Conservation (phyloP, 2,113 vertebrate species). For the Channa argus region DNA sequence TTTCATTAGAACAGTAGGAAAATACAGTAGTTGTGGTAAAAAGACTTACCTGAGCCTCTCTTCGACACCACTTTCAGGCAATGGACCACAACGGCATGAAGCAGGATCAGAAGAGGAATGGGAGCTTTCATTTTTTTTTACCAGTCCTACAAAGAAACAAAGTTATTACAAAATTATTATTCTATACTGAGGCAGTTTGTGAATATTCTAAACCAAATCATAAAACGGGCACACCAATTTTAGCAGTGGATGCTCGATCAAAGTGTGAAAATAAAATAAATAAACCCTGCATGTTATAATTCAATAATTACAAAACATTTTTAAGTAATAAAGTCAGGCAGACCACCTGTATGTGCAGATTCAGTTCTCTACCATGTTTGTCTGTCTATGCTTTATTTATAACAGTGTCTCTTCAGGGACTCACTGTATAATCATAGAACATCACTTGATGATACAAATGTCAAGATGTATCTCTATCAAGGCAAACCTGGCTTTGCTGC, state of each 20-base stretch:
- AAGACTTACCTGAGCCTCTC: constrained; percentile 95
- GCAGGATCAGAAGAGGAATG: constrained; percentile 92
- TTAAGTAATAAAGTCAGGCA: constrained; percentile 30
- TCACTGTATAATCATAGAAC: constrained; percentile 47
- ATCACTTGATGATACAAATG: constrained; percentile 53
- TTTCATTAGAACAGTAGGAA: neutral
- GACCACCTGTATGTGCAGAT: constrained; percentile 13
- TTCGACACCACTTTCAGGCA: constrained; percentile 97
- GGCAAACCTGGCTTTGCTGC: constrained; percentile 39
- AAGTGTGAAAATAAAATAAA: constrained; percentile 3
- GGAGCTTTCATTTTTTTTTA: constrained; percentile 94
- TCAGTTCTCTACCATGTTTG: constrained; percentile 6
- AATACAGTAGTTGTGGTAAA: neutral
- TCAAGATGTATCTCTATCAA: constrained; percentile 46
- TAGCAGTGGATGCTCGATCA: constrained; percentile 19
- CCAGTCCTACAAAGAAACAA: constrained; percentile 74
- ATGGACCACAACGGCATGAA: constrained; percentile 91
- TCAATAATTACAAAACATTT: constrained; percentile 40
- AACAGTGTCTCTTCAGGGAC: constrained; percentile 37
- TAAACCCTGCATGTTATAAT: neutral
- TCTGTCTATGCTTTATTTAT: constrained; percentile 44
- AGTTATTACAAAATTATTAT: constrained; percentile 36
- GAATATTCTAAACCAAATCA: too few relatives aligned
- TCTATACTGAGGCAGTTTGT: neutral
- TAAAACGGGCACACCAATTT: neutral